Evolutionary conservation across 1,140 invertebrate genomes (phyloP).

Genomic region (Danaus plexippus): DNA sequence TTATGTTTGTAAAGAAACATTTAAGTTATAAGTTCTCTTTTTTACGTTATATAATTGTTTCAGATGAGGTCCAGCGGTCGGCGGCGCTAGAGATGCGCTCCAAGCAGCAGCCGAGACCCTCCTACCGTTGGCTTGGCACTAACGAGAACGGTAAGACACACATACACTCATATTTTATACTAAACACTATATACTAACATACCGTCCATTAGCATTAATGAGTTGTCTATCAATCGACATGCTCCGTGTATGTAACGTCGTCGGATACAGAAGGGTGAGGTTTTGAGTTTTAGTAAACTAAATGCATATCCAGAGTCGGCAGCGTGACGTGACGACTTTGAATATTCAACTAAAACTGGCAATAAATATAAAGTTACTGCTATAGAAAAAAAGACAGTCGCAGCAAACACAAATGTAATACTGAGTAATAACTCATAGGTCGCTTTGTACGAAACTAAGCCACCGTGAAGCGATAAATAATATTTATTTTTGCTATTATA

Average conservation of each 20-base stretch:
- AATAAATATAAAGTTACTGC: conserved; percentile 69
- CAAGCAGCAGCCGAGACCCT: conserved; percentile 72
- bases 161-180: conserved; percentile 4
- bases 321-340: conserved; percentile 56
- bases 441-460: conserved; percentile 68
- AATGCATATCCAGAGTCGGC: conserved; percentile 8
- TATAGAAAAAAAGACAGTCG: conserved; percentile 58
- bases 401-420: conserved; percentile 64
- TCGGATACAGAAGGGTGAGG: not conserved
- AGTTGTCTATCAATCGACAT: too few species aligned
- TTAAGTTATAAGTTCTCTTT: too few species aligned
- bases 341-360: conserved; percentile 63
- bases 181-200: not conserved
- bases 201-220: not conserved
- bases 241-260: too few species aligned
- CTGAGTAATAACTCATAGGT: conserved; percentile 66
- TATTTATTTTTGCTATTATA: conserved; percentile 72
- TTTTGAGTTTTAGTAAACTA: conserved; percentile 5
- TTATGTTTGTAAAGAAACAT: too few species aligned
- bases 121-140: conserved; percentile 70
- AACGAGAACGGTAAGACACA: conserved; percentile 65
- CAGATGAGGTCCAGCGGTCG: conserved; percentile 46
- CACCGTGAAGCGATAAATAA: conserved; percentile 71
- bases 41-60: conserved; percentile 7
- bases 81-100: conserved; percentile 66